Evolutionary conservation across 1,140 invertebrate species (phyloP).

Genomic region (Bombyx mandarina): DNA sequence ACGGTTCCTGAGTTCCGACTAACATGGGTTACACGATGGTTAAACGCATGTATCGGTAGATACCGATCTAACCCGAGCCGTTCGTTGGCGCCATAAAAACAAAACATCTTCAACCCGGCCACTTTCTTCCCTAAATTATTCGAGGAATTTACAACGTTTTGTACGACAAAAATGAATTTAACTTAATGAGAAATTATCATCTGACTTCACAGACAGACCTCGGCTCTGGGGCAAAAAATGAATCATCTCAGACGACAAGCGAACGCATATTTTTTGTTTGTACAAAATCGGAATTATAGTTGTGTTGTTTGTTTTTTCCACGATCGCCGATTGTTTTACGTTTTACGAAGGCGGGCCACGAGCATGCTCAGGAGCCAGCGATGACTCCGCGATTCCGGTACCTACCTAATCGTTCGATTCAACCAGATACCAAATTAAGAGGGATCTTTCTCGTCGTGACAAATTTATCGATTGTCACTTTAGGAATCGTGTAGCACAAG

Average conservation of each 20-base stretch:
- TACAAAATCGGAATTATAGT: slow-evolving; percentile 53
- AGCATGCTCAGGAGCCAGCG: slow-evolving; percentile 40
- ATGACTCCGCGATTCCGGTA: slow-evolving; percentile 43
- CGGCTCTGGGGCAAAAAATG: slow-evolving; percentile 45
- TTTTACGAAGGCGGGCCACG: slow-evolving; percentile 11
- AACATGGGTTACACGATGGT: slow-evolving; percentile 69
- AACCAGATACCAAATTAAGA: not conserved
- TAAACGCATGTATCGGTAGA: slow-evolving; percentile 66
- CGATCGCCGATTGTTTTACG: slow-evolving; percentile 56
- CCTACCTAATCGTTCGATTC: slow-evolving; percentile 6
- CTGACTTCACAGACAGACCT: slow-evolving; percentile 16
- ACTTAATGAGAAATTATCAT: slow-evolving; percentile 71
- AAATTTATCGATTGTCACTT: slow-evolving; percentile 29
- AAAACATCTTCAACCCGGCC: slow-evolving; percentile 61
- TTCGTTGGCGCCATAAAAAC: slow-evolving; percentile 68
- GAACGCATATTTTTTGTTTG: slow-evolving; percentile 49
- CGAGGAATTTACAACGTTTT: slow-evolving; percentile 65
- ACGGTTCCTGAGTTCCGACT: slow-evolving; percentile 56
- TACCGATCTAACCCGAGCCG: slow-evolving; percentile 65
- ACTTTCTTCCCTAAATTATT: slow-evolving; percentile 70
- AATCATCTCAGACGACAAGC: slow-evolving; percentile 26
- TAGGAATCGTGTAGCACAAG: slow-evolving; percentile 24
- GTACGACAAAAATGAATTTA: slow-evolving; percentile 66
- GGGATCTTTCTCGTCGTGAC: slow-evolving; percentile 10
- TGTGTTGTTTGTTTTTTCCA: slow-evolving; percentile 49